Base-by-base conservation (phyloP, 2,113 vertebrate genomes). In the Heloderma charlesbogerti region DNA sequence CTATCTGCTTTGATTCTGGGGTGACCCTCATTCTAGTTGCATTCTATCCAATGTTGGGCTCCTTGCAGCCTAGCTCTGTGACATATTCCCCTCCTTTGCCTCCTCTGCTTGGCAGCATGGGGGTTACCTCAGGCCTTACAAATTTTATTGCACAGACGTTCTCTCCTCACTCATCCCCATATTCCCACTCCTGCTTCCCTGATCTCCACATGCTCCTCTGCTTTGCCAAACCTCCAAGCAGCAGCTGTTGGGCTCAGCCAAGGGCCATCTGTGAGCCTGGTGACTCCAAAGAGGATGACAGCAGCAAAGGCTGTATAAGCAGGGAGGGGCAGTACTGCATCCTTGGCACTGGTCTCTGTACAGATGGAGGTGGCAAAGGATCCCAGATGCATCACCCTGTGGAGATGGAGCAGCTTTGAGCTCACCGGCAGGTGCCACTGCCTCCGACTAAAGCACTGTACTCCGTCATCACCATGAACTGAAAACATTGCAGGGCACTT, bases 251-350 rank as follows among this genome's bases (percentile, higher is more conserved):
- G 90, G 90, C 86, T 88, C 69, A 82, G 84, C 86, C 90, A 77
- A 82, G 80, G 86, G 90, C 90, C 79, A 83, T 84, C 90, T 88
- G 90, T 82, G 86, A 88, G 86, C 71, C 79, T 88, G 71, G 90
- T 90, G 89, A 90, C 89, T 90, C 89, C 89, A 90, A 86, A 90
- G 82, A 86, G 67, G 80, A 89, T 89, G 88, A 84, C 88, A 80
- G 84, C 74, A 86, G 75, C 63, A 79, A 45, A 34, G 75, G 89
- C 83, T 69, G 83, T 22, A 29, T 71, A 85, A 40, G 90, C 86
- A 40, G 85, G 69, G 79, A 77, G 79, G 90, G 86, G 79, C 69
- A 75, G 75, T 75, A 40, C 89, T 25, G 60, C 90, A 87, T 91
- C 85, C 51, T 83, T 91, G 90, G 90, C 79, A 77, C 86, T 66